A percentile compares a stretch with the other conserved stretches of the same genome.
These are phyloP conservation scores for Pteromalus puparum DNA, from an alignment of 1,140 invertebrate genomes.

Conservation along the genomic window DNA sequence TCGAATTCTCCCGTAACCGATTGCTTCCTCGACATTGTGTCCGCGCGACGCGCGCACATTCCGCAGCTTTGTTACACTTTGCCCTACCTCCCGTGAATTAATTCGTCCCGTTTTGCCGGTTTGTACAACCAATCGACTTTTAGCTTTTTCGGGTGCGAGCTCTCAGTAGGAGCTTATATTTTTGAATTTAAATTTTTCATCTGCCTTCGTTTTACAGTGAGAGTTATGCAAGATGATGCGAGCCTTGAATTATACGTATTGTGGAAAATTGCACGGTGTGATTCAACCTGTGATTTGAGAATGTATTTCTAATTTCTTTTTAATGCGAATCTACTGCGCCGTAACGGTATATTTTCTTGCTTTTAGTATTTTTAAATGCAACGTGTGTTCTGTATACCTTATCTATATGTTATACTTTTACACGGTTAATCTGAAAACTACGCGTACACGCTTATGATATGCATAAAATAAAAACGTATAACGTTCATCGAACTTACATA, in stretches of 20 bases:
- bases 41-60: not conserved
- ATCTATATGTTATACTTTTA: no score
- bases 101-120: not conserved
- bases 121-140: not conserved
- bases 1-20: conserved; percentile 52
- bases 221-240: not conserved
- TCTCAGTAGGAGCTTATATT: no score
- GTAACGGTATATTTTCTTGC: not conserved
- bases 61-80: conserved; percentile 33
- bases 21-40: conserved; percentile 54
- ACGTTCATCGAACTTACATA: not conserved
- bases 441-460: not conserved
- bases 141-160: not conserved
- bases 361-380: no score
- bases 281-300: not conserved
- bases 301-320: conserved; percentile 2
- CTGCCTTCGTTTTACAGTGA: not conserved
- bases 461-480: not conserved
- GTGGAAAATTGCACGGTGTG: not conserved
- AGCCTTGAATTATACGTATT: not conserved
- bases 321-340: not conserved
- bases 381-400: no score
- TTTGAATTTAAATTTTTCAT: no score
- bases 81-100: conserved; percentile 9
- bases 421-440: not conserved